Evolutionary conservation across 30 jellyfish, hydroid and myxozoan genomes (phyloP).

Genomic region (Turritopsis dohrnii): DNA sequence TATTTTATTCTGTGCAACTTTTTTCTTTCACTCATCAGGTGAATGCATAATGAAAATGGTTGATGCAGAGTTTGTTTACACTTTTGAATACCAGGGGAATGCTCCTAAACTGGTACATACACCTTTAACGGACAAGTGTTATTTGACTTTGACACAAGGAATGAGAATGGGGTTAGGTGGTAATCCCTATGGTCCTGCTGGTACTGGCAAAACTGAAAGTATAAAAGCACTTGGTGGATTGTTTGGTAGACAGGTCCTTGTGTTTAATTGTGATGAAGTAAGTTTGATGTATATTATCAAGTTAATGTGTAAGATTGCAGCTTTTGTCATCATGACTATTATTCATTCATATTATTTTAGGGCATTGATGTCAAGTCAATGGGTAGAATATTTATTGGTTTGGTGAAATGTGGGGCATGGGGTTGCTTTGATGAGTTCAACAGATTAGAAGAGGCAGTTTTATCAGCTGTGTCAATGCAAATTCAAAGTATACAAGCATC

Average conservation of each 20-base stretch:
- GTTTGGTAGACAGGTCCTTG: constrained; percentile 97
- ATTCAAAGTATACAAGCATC: constrained; percentile 99
- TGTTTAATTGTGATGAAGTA: constrained; percentile 97
- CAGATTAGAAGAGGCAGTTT: constrained; percentile 95
- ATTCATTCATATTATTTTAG: constrained; percentile 33
- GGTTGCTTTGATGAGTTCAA: constrained; percentile 99
- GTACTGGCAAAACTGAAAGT: constrained; percentile 97
- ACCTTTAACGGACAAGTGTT: constrained; percentile 95
- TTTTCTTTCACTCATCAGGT: constrained; percentile 33
- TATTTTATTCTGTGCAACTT: not conserved
- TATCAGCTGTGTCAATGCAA: constrained; percentile 98
- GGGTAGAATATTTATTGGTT: constrained; percentile 98
- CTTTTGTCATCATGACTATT: not conserved
- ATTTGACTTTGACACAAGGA: constrained; percentile 95
- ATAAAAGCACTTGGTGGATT: constrained; percentile 97
- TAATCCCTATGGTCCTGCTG: constrained; percentile 99
- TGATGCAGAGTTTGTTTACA: constrained; percentile 93
- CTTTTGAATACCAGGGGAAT: constrained; percentile 98
- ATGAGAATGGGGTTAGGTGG: constrained; percentile 99
- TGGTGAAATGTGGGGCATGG: constrained; percentile 99
- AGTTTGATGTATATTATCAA: not conserved
- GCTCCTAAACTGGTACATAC: constrained; percentile 99
- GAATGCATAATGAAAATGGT: constrained; percentile 91
- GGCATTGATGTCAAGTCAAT: constrained; percentile 98
- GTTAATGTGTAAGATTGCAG: not conserved